Evolutionary conservation across 2,888 invertebrate species (phyloP), one percentile per base, ranked within the genome.

Genomic region (Bombylius major): DNA sequence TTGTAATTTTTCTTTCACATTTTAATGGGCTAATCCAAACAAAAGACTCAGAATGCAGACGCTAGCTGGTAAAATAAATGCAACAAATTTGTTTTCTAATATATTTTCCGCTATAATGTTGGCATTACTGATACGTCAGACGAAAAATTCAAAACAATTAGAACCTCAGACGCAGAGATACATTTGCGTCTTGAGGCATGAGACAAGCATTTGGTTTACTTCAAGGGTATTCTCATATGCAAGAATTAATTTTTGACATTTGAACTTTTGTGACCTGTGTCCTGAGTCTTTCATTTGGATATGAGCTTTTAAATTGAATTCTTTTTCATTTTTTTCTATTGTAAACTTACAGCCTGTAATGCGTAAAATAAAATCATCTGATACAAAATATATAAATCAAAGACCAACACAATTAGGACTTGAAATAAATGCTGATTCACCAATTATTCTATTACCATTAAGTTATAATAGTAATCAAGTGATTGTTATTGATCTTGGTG

Each of bases 391-490:
- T 65, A 64, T 62, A 61, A 65, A 58, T 51, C 64, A 66, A 50
- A 65, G 66, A 8, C 68, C 69, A 0, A 66, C 67, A 4, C 70
- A 71, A 64, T 64, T 75, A 48, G 71, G 71, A 4, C 60, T 75
- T 0, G 69, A 70, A 54, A 71, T 75, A 51, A 78, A 65, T 68
- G 78, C 65, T 59, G 71, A 70, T 32, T 75, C 92, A 13, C 93
- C 95, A 0, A 84, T 92, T 4, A 87, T 96, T 62, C 76, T 95
- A 53, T 76, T 96, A 59, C 97, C 96, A 0, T 86, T 91, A 60
- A 87, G 88, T 67, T 87, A 89, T 34, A 81, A 82, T 61, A 85
- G 87, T 34, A 82, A 84, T 42, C 82, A 84, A 62, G 79, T 92
- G 56, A 80, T 96, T 39, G 83, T 91, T 13, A 84, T 87, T 3